Conservation (phyloP, 1,140 invertebrate species). For the Neuroterus valhalla region DNA sequence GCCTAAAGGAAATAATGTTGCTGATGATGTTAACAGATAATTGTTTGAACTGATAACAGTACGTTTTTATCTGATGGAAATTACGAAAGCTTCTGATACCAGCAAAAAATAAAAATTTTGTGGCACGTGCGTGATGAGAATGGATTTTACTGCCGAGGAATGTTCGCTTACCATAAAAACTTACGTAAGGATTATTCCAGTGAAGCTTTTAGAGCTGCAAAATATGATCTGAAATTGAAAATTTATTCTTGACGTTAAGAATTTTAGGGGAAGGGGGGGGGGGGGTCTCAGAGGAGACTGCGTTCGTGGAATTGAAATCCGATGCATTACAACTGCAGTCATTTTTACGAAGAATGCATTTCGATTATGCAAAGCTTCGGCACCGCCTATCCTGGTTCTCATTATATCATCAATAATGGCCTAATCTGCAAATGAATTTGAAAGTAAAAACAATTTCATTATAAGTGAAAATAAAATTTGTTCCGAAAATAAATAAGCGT, state of each 20-base stretch:
- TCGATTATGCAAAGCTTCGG: conserved; percentile 6
- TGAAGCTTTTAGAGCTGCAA: not conserved
- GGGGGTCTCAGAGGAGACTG: not conserved
- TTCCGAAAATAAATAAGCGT: too few relatives aligned
- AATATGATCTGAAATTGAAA: too few relatives aligned
- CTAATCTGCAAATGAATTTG: not conserved
- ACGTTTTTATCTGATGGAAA: conserved; percentile 1
- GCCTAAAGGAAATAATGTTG: too few relatives aligned
- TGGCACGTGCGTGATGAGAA: not conserved
- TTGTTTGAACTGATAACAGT: conserved; percentile 7
- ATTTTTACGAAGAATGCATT: conserved; percentile 24
- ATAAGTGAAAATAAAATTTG: too few relatives aligned
- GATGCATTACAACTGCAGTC: conserved; percentile 1
- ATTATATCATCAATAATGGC: conserved; percentile 6
- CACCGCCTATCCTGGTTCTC: conserved; percentile 22
- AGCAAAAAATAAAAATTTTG: conserved; percentile 26
- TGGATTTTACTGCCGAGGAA: not conserved
- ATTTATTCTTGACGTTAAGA: too few relatives aligned
- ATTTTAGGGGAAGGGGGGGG: not conserved
- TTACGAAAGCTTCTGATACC: conserved; percentile 20
- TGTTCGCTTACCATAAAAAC: not conserved
- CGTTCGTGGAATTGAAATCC: not conserved
- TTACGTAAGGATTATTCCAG: not conserved
- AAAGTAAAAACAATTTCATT: not conserved
- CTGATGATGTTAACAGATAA: too few relatives aligned